Evolutionary conservation across 2,888 invertebrate species (phyloP), one percentile per base, ranked within the genome.

Genomic region (Apomyelois bistriatella): DNA sequence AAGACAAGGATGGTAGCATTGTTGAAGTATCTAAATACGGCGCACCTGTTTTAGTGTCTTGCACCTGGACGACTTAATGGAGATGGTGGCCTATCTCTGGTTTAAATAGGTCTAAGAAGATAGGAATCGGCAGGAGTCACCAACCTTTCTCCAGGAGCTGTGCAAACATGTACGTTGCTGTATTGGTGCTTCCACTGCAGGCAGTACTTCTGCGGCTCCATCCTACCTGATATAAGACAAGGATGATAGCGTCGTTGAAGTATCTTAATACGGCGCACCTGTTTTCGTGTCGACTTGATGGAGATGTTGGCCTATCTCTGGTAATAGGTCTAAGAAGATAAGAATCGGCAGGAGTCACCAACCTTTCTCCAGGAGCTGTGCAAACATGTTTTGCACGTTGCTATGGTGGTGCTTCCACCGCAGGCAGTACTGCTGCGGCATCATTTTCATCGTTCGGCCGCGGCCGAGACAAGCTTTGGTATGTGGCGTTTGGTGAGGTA

Each of bases 321-420:
- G n/a, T n/a, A n/a, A n/a, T n/a, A n/a, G n/a, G n/a, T n/a, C n/a
- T n/a, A n/a, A n/a, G n/a, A n/a, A n/a, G n/a, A n/a, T 22, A 2
- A 22, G 8, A 32, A 32, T 10, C 32, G 7, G 32, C 32, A 9
- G 10, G 28, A 28, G 3, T 8, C 53, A 71, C 80, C 10, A 51
- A 90, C 90, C 90, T 85, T 90, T 90, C 76, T 96, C 96, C 56
- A 97, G 86, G 54, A 98, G 91, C 82, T 96, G 95, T 52, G 96
- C 95, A 86, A 97, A 97, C 94, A 96, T 96, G 32, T 94, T 95
- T 90, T 96, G 96, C 63, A 97, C 92, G 81, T 97, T 97, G 62
- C 95, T 94, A 85, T 97, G 96, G 86, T 97, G 97, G 85, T 97
- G 96, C 76, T 97, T 97, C 97, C 97, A 97, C 85, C 97, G 91